Base-by-base conservation (phyloP, 2,888 invertebrate species). In the Folsomia candida region DNA sequence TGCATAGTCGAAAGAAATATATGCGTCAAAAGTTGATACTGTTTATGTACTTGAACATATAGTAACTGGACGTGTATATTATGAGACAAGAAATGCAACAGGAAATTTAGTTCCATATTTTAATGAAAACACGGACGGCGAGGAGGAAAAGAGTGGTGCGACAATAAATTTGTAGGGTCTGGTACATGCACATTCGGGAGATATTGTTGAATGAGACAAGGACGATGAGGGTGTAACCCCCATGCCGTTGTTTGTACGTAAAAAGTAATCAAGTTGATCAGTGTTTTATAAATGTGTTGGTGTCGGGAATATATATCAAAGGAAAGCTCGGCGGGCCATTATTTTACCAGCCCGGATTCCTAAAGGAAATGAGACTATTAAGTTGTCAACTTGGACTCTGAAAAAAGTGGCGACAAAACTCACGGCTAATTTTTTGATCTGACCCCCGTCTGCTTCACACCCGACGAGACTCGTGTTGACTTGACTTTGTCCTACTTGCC, bases 261-360 rank as follows among this genome's bases (percentile, higher is more conserved):
- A 14, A 63, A 71, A 70, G 66, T 70, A 74, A 77, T 76, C 74
- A 76, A 76, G 74, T 76, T 76, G 71, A 76, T 77, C 77, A 77
- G 73, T 74, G 74, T 74, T 76, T 77, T 76, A 70, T 76, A 77
- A 77, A 75, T 73, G 75, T 74, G 72, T 70, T 75, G 64, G 69
- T 71, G 69, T 70, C 58, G 67, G 47, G 68, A 69, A 73, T n/a
- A 74, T 76, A 71, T 70, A 72, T 76, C 76, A 76, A 69, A 71
- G 63, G 69, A 69, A 54, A 65, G 71, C 77, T 75, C 75, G 51
- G 63, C 59, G 68, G 71, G 67, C 73, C 73, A 75, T 72, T 77
- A 76, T 74, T 77, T 77, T 68, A 74, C 65, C 54, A 67, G 65
- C 66, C 69, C 77, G 77, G 77, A 77, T n/a, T n/a, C n/a, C n/a